phyloP scores from a whole-genome alignment of 2,888 invertebrate species.

The Harpagoxenus sublaevis region DNA sequence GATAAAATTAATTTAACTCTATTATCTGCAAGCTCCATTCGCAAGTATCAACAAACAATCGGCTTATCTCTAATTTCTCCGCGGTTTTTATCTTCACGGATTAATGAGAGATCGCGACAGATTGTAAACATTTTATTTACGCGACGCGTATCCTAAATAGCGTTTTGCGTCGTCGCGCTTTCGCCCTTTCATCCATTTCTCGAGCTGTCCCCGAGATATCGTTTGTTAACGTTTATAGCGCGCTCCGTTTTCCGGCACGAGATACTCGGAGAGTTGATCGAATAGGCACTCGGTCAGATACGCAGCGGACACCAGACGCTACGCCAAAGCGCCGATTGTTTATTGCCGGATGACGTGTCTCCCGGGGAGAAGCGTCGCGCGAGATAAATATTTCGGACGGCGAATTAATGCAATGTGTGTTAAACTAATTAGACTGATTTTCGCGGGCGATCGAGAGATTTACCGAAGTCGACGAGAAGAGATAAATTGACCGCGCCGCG shows the following conservation, averaged over 20 bases:
- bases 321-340: constrained; percentile 67
- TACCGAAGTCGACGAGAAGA: neutral
- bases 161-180: neutral
- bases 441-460: neutral
- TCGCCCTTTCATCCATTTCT: neutral
- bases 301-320: constrained; percentile 54
- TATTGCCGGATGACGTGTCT: constrained; percentile 47
- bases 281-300: constrained; percentile 63
- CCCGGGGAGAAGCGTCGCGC: neutral
- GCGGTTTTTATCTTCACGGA: neutral
- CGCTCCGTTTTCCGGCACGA: constrained; percentile 10
- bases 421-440: constrained; percentile 20
- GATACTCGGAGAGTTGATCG: constrained; percentile 20
- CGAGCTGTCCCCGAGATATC: neutral
- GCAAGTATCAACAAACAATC: neutral
- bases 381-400: constrained; percentile 6
- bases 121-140: constrained; percentile 18
- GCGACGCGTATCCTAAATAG: neutral
- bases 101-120: constrained; percentile 5
- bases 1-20: constrained; percentile 20
- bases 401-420: neutral
- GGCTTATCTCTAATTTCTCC: neutral
- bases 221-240: constrained; percentile 17
- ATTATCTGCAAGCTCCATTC: neutral
- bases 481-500: neutral